Base-by-base conservation (phyloP, 2,113 vertebrate genomes). In the human (Homo sapiens) region DNA sequence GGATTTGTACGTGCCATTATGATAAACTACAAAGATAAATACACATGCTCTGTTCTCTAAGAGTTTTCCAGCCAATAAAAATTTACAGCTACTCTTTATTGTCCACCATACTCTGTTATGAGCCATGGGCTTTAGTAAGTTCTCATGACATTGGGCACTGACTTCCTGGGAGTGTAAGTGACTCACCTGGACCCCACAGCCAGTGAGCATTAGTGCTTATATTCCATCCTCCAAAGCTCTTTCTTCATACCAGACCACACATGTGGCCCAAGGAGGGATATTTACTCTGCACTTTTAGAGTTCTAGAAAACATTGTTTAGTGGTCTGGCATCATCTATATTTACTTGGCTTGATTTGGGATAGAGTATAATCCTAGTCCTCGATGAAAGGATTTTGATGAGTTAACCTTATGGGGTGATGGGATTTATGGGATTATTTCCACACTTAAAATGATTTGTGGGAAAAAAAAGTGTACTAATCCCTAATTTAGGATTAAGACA, bases 271-370 rank as follows among this genome's bases (percentile, higher is more conserved):
- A 25, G 55, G 35, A 80, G 9, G 64, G 40, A 68, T 32, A 79
- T 57, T 32, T 83, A 80, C 32, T 89, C n/a, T 94, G 68, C 6
- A 25, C 32, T 91, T 79, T 83, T 27, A 92, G 40, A 93, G 48
- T 32, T 50, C 1, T 2, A 96, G 32, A 32, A 84, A 95, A 72
- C 20, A 72, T 1, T 59, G 16, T 72, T 92, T 88, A 80, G 88
- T 95, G 85, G 76, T 89, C 81, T 97, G 93, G 90, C 50, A 73
- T 66, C 82, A 55, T 81, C 86, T 89, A 5, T 81, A 90, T 86
- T 96, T 90, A 76, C 66, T 88, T 97, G 81, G 32, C 57, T 92
- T 90, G 18, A 97, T 59, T 84, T 80, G 82, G 57, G 50, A 79
- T 59, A 57, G 18, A 59, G 43, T 87, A 93, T 86, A 92, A 97